Percentiles rank a stretch among this genome's conserved stretches.
Evolutionary conservation across 2,113 vertebrate species (phyloP).

Genomic region (Dicerorhinus sumatrensis): DNA sequence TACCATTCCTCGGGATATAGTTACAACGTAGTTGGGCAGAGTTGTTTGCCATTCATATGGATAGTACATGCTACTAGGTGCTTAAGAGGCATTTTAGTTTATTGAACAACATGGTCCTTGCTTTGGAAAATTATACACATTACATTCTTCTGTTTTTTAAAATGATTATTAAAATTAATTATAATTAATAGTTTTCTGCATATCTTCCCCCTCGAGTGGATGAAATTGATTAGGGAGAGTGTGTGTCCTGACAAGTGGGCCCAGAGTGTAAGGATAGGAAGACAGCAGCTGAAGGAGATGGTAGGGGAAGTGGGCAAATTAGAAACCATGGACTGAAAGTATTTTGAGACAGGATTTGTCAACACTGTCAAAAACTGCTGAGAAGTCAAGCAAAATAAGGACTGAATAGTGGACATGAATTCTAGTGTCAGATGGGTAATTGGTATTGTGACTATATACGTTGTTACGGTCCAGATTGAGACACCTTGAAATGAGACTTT

Average conservation of each 20-base stretch:
- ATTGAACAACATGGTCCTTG: background rate
- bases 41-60: background rate
- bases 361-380: background rate
- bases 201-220: background rate
- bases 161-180: no score
- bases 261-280: background rate
- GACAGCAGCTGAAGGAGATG: background rate
- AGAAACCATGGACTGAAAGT: background rate
- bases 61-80: background rate
- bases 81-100: background rate
- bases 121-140: background rate
- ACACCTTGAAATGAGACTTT: background rate
- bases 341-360: background rate
- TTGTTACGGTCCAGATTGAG: background rate
- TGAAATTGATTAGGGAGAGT: background rate
- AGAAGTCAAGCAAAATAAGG: background rate
- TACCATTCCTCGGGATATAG: background rate
- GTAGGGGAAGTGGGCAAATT: background rate
- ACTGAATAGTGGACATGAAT: background rate
- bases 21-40: background rate
- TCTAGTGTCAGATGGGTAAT: no score
- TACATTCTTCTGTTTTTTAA: background rate
- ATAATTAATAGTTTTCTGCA: background rate
- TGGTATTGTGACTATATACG: accelerated
- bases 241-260: background rate